Conservation (phyloP, 2,888 invertebrate species). For the Torymus auratus region DNA sequence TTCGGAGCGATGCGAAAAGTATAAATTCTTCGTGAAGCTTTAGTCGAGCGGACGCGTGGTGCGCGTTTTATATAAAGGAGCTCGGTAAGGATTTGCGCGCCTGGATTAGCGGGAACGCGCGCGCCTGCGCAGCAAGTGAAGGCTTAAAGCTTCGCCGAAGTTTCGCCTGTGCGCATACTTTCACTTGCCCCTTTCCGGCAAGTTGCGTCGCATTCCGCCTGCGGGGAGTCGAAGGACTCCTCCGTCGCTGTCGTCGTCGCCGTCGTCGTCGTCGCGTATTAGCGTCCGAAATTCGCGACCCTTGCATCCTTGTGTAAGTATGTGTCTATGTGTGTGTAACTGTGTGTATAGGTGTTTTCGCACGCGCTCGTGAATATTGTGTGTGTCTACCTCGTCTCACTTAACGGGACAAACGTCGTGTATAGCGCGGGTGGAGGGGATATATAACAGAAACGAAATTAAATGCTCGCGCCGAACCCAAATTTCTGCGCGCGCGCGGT, state of each 20-base stretch:
- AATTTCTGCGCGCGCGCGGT: neutral
- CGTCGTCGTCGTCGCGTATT: too few species aligned
- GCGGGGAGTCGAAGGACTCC: too few species aligned
- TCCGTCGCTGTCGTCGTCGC: too few species aligned
- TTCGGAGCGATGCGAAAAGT: too few species aligned
- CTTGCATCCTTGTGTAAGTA: neutral
- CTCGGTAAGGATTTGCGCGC: too few species aligned
- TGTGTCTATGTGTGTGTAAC: neutral
- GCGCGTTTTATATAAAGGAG: too few species aligned
- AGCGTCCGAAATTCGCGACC: too few species aligned
- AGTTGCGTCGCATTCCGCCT: constrained; percentile 23
- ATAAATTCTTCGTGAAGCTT: too few species aligned
- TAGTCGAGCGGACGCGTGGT: too few species aligned
- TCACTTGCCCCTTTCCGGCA: neutral
- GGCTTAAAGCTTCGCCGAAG: constrained; percentile 14
- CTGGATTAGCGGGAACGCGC: too few species aligned
- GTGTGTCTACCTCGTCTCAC: neutral
- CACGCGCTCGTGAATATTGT: too few species aligned
- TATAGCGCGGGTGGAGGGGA: neutral
- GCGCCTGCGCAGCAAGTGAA: constrained; percentile 17
- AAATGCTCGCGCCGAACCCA: constrained; percentile 1
- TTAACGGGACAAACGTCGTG: neutral
- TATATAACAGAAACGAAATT: constrained; percentile 35
- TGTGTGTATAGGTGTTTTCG: neutral
- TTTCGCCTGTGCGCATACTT: constrained; percentile 28